These are phyloP conservation scores for Sinohyriopsis cumingii DNA, from an alignment of 2,888 invertebrate genomes.

Conservation along the genomic window DNA sequence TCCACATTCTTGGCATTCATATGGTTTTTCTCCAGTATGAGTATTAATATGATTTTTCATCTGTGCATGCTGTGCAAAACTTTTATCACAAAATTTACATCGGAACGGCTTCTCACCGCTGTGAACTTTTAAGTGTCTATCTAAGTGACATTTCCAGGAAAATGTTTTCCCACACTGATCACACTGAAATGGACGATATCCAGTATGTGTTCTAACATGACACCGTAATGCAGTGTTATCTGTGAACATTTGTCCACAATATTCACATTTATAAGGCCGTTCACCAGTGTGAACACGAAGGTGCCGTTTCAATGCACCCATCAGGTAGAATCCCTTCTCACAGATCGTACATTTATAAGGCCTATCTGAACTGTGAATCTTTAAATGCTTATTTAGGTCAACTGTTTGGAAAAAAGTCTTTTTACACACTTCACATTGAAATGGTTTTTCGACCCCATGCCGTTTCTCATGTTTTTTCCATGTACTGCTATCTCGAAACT, in stretches of 20 bases:
- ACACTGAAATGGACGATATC: slow-evolving; percentile 80
- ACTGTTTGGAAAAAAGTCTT: slow-evolving; percentile 19
- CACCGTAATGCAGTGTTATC: slow-evolving; percentile 93
- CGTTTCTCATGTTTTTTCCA: slow-evolving; percentile 19
- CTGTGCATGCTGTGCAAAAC: slow-evolving; percentile 88
- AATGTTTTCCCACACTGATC: slow-evolving; percentile 97
- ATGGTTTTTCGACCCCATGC: slow-evolving; percentile 15
- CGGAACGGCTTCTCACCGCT: slow-evolving; percentile 90
- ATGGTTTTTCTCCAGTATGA: not conserved
- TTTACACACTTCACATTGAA: slow-evolving; percentile 16
- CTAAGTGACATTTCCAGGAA: slow-evolving; percentile 92
- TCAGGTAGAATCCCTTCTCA: slow-evolving; percentile 90
- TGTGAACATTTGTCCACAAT: slow-evolving; percentile 88
- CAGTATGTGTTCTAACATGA: slow-evolving; percentile 65
- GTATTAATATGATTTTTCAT: slow-evolving; percentile 90
- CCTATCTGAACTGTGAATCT: slow-evolving; percentile 92
- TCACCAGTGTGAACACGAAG: slow-evolving; percentile 84
- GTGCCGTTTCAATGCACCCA: slow-evolving; percentile 95
- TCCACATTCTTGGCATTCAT: not conserved
- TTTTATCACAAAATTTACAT: slow-evolving; percentile 88
- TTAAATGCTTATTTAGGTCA: slow-evolving; percentile 90
- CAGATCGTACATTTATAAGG: slow-evolving; percentile 95
- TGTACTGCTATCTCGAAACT: slow-evolving; percentile 22
- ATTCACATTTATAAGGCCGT: slow-evolving; percentile 75
- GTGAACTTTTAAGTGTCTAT: slow-evolving; percentile 94